Percentiles rank a stretch among this genome's conserved stretches.
Conservation (phyloP, 1,140 invertebrate genomes). For the Drosophila nasuta region DNA sequence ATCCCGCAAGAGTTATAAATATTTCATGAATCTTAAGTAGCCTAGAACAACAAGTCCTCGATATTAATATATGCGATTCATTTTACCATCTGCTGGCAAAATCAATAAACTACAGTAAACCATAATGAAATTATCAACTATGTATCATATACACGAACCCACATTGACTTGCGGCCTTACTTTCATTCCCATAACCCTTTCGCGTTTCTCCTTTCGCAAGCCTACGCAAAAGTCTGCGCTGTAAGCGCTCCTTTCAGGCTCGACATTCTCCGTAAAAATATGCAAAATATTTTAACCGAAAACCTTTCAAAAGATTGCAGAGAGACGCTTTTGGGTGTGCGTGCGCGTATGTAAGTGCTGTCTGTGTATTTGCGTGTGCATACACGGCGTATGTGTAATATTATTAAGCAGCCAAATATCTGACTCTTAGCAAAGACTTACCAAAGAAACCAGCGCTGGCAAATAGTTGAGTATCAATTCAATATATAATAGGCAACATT, state of each 20-base stretch:
- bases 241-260: constrained; percentile 24
- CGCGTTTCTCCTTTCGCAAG: background rate
- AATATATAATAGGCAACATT: background rate
- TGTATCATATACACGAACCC: constrained; percentile 25
- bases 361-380: constrained; percentile 16
- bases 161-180: constrained; percentile 17
- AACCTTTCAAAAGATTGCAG: constrained; percentile 78
- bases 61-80: constrained; percentile 36
- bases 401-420: constrained; percentile 51
- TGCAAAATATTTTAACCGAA: constrained; percentile 79
- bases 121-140: constrained; percentile 78
- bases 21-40: constrained; percentile 53
- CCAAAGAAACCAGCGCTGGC: background rate
- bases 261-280: constrained; percentile 69
- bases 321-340: constrained; percentile 28
- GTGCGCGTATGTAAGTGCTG: constrained; percentile 12
- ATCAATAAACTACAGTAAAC: constrained; percentile 69
- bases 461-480: constrained; percentile 8
- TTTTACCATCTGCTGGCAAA: constrained; percentile 35
- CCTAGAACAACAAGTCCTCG: constrained; percentile 8
- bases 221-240: constrained; percentile 3
- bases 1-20: constrained; percentile 33
- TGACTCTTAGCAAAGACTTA: constrained; percentile 3
- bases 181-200: background rate
- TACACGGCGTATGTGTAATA: constrained; percentile 58